Base-by-base conservation (phyloP, 2,888 invertebrate genomes). In the Eupithecia exiguata region DNA sequence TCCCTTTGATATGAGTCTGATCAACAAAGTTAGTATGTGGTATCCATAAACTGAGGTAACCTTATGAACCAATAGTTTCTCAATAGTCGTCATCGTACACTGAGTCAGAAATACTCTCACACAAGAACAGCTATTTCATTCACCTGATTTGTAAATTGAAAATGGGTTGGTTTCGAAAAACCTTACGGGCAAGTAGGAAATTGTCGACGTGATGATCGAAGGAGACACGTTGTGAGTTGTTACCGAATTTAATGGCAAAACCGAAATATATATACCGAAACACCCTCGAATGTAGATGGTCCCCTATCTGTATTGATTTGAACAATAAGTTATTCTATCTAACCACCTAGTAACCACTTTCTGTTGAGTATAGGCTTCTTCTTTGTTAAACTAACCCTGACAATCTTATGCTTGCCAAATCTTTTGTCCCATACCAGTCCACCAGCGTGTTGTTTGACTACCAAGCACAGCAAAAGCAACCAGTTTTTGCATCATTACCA, bases 1-100 rank as follows among this genome's bases (percentile, higher is more conserved):
- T 62, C 63, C 68, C 68, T 74, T 77, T 74, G 74, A 74, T 72
- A 69, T 70, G 21, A 46, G 21, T 5, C 43, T 49, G 43, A 58
- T 58, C 36, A 46, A 69, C 58, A 53, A 69, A 46, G n/a, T 21
- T 46, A 69, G 16, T n/a, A 36, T 40, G 53, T 53, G n/a, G 10
- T 36, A n/a, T 62, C 9, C 18, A 35, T 30, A 35, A 35, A 62
- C 62, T 35, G 5, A 18, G 14, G 30, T 16, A 35, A 62, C 21
- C 21, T 53, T 53, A 62, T 12, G 7, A 14, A 62, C 35, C 35
- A 21, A 25, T 25, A 30, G 30, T 62, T 62, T 62, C 30, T 35
- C 35, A 62, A 62, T 62, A 16, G 18, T 62, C 30, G 18, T 35
- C 25, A 58, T 58, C 21, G 25, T 62, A 62, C 18, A 7, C 35